A percentile compares a stretch with the other conserved stretches of the same genome.
phyloP scores from a whole-genome alignment of 2,888 invertebrate genomes.

The Netelia melanura region DNA sequence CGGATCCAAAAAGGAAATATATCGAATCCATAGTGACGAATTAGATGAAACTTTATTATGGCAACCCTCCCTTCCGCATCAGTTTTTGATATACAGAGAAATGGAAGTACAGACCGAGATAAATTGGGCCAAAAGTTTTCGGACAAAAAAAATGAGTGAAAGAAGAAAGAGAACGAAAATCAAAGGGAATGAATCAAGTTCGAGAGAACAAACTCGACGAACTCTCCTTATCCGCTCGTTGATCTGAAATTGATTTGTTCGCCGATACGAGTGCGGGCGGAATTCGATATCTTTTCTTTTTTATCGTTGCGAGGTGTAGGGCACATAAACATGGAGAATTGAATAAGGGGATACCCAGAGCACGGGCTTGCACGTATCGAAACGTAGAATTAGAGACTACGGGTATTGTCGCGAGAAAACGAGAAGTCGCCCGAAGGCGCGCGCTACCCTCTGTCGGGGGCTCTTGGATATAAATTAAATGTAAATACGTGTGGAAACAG shows the following conservation, averaged over 20 bases:
- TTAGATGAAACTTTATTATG: slow-evolving; percentile 67
- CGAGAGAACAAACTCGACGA: background rate
- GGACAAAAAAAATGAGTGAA: background rate
- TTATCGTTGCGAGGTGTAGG: background rate
- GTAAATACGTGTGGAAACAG: slow-evolving; percentile 72
- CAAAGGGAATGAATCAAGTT: slow-evolving; percentile 1
- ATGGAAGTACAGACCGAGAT: slow-evolving; percentile 6
- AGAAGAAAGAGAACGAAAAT: background rate
- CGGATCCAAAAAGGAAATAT: slow-evolving; percentile 76
- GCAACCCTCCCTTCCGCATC: slow-evolving; percentile 41
- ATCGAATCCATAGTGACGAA: slow-evolving; percentile 73
- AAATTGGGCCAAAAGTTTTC: slow-evolving; percentile 10
- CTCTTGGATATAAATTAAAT: slow-evolving; percentile 75
- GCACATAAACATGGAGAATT: background rate
- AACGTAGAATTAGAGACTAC: slow-evolving; percentile 31
- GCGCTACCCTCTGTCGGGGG: slow-evolving; percentile 16
- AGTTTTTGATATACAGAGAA: background rate
- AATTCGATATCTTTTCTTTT: slow-evolving; percentile 1
- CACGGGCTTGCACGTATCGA: slow-evolving; percentile 11
- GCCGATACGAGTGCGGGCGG: slow-evolving; percentile 2
- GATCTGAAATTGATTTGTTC: slow-evolving; percentile 48
- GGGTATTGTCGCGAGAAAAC: slow-evolving; percentile 28
- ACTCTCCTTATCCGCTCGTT: slow-evolving; percentile 27
- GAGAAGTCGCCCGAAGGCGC: slow-evolving; percentile 46
- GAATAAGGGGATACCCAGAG: background rate